These are phyloP conservation scores for Actinostola sp. DNA, from an alignment of 92 coral and sea anemone genomes.

Conservation along the genomic window DNA sequence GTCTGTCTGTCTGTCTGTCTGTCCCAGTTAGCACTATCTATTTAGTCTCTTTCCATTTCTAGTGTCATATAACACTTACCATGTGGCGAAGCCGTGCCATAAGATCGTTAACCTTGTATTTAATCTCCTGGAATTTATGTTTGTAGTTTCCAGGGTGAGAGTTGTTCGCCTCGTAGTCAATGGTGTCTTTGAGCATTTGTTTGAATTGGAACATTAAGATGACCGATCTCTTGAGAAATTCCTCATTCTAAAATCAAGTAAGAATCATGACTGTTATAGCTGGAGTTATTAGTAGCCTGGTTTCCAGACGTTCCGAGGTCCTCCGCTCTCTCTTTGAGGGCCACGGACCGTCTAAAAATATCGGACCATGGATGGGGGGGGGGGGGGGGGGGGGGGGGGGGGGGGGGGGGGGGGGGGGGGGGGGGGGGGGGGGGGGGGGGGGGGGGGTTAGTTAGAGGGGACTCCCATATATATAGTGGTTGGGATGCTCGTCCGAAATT, in stretches of 20 bases:
- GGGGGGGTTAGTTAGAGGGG: too few relatives aligned
- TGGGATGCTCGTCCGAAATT: too few relatives aligned
- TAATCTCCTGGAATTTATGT: slow-evolving; percentile 16
- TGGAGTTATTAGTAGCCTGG: neutral
- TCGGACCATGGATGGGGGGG: too few relatives aligned
- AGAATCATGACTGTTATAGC: neutral
- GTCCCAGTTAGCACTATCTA: neutral
- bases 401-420: too few relatives aligned
- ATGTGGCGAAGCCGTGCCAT: slow-evolving; percentile 8
- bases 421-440: too few relatives aligned
- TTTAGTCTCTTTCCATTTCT: neutral
- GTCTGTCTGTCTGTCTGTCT: slow-evolving; percentile 2
- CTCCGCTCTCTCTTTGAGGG: too few relatives aligned
- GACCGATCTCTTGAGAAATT: slow-evolving; percentile 21
- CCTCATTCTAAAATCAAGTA: slow-evolving; percentile 34
- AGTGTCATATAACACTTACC: slow-evolving; percentile 18
- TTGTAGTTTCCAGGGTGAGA: slow-evolving; percentile 13
- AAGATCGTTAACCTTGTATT: slow-evolving; percentile 6
- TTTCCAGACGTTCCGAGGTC: slow-evolving; percentile 14
- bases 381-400: too few relatives aligned
- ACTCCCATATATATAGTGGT: too few relatives aligned
- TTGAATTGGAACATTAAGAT: slow-evolving; percentile 25
- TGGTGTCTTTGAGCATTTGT: slow-evolving; percentile 19
- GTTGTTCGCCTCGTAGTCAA: slow-evolving; percentile 18
- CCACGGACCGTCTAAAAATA: too few relatives aligned